Conservation (phyloP, 2,888 invertebrate genomes). For the Tigriopus californicus region DNA sequence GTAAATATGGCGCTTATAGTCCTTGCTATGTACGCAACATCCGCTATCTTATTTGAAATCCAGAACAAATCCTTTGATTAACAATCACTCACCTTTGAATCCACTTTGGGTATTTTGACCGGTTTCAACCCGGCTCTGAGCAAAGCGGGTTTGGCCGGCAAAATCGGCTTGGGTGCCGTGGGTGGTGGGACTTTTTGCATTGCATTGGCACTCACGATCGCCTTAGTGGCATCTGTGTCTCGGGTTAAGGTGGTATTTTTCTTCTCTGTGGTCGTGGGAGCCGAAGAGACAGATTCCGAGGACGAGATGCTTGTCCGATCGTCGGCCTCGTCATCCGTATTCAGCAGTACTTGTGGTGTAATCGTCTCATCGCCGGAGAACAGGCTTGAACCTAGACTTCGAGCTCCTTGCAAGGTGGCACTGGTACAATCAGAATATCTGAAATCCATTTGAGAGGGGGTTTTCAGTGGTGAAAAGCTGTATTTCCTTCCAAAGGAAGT, state of each 20-base stretch:
- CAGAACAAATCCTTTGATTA: no score
- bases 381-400: background rate
- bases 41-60: no score
- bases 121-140: conserved; percentile 12
- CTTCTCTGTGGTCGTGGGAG: background rate
- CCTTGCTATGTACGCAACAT: no score
- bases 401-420: conserved; percentile 9
- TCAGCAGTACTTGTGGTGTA: background rate
- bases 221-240: background rate
- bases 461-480: no score
- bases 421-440: conserved; percentile 11
- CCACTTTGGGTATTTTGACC: conserved; percentile 14
- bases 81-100: background rate
- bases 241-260: conserved; percentile 4
- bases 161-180: background rate
- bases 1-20: no score
- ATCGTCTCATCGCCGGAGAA: background rate
- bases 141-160: conserved; percentile 12
- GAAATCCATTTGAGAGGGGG: background rate
- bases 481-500: no score
- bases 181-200: background rate
- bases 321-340: background rate
- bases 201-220: background rate
- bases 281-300: background rate
- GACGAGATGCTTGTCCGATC: background rate